Evolutionary conservation across 2,113 vertebrate genomes (phyloP).

Genomic region (Psittacula cyanocephala): DNA sequence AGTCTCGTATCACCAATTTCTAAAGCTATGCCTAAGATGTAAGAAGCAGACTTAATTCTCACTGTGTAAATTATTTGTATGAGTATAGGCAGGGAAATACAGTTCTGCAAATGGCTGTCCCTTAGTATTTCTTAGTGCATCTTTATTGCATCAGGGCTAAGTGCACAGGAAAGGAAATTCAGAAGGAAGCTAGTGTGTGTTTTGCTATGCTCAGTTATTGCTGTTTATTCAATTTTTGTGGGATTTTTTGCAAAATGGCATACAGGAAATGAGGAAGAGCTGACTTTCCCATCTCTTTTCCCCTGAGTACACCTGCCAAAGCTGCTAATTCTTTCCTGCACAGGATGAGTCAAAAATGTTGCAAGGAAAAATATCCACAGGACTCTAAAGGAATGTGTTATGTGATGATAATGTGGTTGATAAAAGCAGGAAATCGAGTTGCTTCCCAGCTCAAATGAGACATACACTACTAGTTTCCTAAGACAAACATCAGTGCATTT

Average conservation of each 20-base stretch:
- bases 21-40: neutral
- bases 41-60: neutral
- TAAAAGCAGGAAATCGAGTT: slow-evolving; percentile 18
- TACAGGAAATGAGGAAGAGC: slow-evolving; percentile 17
- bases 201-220: neutral
- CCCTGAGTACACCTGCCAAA: neutral
- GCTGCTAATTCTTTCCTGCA: slow-evolving; percentile 13
- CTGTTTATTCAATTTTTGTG: neutral
- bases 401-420: neutral
- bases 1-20: neutral
- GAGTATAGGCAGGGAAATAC: neutral
- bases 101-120: neutral
- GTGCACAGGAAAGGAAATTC: neutral
- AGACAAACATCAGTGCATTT: neutral
- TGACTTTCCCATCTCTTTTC: neutral
- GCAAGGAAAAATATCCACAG: neutral
- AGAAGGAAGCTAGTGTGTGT: neutral
- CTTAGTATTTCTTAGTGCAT: neutral
- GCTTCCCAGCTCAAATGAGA: neutral
- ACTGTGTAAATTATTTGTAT: neutral
- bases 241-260: neutral
- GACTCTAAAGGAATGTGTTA: neutral
- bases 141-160: neutral
- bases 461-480: neutral
- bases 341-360: neutral